phyloP scores from a whole-genome alignment of 2,797 vertebrate genomes.

The Sebastes steindachneri region DNA sequence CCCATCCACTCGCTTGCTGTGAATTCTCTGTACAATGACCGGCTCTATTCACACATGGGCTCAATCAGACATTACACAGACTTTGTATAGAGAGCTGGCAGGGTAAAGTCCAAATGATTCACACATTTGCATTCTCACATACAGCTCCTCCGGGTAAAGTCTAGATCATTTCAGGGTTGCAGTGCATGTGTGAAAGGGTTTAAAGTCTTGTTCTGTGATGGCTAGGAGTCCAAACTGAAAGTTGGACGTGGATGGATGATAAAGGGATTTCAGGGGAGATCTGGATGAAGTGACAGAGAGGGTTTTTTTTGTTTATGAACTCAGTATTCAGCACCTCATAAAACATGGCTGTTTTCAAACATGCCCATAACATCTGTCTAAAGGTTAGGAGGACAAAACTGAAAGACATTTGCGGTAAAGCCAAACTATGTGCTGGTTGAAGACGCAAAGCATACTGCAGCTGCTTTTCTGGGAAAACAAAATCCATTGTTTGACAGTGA shows the following conservation, averaged over 20 bases:
- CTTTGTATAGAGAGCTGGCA: not conserved
- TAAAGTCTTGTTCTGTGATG: not conserved
- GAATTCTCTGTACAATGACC: not conserved
- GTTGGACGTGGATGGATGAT: not conserved
- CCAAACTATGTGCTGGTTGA: constrained; percentile 3
- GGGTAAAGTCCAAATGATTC: not conserved
- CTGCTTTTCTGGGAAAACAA: constrained; percentile 16
- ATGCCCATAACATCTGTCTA: constrained; percentile 34
- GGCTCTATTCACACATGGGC: not conserved
- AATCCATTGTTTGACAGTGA: constrained; percentile 10
- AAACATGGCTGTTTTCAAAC: constrained; percentile 45
- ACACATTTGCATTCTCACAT: not conserved
- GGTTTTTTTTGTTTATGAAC: constrained; percentile 47
- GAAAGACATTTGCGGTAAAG: constrained; percentile 8
- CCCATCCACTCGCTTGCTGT: not conserved
- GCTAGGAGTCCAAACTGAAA: not conserved
- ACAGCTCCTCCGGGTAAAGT: not conserved
- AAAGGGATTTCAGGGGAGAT: constrained; percentile 1
- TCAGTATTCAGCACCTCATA: constrained; percentile 48
- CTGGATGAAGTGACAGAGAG: not conserved
- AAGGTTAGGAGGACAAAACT: constrained; percentile 14
- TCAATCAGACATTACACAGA: not conserved
- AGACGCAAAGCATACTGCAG: not conserved
- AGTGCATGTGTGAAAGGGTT: not conserved
- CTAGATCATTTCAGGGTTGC: not conserved